Conservation (phyloP, 1,140 invertebrate genomes). For the Mizuhopecten yessoensis region DNA sequence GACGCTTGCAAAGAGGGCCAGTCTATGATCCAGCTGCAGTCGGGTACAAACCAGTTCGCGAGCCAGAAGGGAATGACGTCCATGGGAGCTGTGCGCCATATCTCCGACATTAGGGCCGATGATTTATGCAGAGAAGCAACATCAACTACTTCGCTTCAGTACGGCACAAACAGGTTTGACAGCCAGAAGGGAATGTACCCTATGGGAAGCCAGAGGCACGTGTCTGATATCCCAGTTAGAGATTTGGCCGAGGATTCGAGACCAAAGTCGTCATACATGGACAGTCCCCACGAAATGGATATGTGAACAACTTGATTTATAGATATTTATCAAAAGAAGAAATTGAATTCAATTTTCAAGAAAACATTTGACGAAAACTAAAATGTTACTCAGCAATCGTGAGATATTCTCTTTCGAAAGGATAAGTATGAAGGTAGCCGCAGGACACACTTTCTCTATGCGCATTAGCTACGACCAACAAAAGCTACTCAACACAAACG, state of each 20-base stretch:
- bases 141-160: conserved; percentile 93
- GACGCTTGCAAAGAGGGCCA: conserved; percentile 62
- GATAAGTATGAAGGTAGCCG: neutral
- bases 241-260: conserved; percentile 84
- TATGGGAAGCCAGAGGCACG: conserved; percentile 94
- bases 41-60: conserved; percentile 87
- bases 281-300: neutral
- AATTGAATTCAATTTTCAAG: conserved; percentile 34
- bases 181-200: conserved; percentile 90
- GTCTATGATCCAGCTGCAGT: conserved; percentile 60
- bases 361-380: neutral
- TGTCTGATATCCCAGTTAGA: conserved; percentile 83
- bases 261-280: neutral
- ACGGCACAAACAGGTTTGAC: conserved; percentile 92
- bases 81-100: conserved; percentile 96
- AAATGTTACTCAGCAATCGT: neutral
- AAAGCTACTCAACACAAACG: conserved; percentile 2
- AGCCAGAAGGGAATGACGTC: conserved; percentile 92
- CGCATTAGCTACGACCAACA: neutral
- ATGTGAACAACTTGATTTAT: conserved; percentile 14
- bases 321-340: conserved; percentile 36
- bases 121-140: conserved; percentile 87
- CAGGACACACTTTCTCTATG: neutral
- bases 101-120: conserved; percentile 82
- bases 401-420: conserved; percentile 6